These are phyloP conservation scores for Botia almorhae DNA, from an alignment of 2,797 vertebrate species.

Conservation along the genomic window DNA sequence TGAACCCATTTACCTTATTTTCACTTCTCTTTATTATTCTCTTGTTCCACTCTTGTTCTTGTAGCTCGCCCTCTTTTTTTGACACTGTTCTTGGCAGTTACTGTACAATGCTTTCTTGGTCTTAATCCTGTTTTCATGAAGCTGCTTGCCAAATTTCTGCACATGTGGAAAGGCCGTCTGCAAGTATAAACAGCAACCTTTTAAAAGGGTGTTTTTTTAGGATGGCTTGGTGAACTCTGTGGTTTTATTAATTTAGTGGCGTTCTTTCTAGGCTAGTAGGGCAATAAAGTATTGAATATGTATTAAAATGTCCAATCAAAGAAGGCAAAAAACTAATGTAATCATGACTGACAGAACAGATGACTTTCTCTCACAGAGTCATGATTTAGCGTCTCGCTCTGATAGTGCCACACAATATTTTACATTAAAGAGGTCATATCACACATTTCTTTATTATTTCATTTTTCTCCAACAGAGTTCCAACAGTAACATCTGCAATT, in stretches of 20 bases:
- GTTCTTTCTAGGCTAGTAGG: conserved; percentile 33
- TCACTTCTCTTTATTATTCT: neutral
- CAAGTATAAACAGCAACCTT: conserved; percentile 18
- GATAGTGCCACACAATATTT: neutral
- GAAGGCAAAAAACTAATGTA: neutral
- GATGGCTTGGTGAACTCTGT: neutral
- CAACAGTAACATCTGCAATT: neutral
- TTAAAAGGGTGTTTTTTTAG: neutral
- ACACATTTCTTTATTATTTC: neutral
- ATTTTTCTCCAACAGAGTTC: neutral
- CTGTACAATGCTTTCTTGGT: neutral
- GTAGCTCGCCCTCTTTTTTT: neutral
- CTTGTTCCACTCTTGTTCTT: too few relatives aligned
- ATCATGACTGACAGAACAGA: conserved; percentile 29
- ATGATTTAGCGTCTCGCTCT: conserved; percentile 19
- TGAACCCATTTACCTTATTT: neutral
- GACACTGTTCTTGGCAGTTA: neutral
- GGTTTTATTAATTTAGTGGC: neutral
- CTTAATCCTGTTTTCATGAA: conserved; percentile 20
- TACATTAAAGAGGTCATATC: neutral
- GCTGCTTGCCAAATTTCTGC: conserved; percentile 2
- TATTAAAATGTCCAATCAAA: conserved; percentile 38
- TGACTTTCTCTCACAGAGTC: conserved; percentile 14
- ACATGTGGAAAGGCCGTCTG: neutral
- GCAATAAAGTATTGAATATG: conserved; percentile 13